A percentile compares a stretch with the other conserved stretches of the same genome.
Conservation (phyloP, 2,113 vertebrate genomes). For the Apistogramma diplotaenia region DNA sequence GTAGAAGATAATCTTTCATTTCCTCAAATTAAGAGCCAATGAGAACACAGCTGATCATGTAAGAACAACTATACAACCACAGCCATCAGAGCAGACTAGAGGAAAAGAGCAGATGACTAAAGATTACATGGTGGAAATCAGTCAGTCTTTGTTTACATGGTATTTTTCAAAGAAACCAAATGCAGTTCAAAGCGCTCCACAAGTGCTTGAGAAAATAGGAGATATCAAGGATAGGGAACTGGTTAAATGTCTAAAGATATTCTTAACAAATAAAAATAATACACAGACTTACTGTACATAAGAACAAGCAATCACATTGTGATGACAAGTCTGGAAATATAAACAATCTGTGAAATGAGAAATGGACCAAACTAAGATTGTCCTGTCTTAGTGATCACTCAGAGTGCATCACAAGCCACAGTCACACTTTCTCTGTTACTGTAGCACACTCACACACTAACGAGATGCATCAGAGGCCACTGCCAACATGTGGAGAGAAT, state of each 20-base stretch:
- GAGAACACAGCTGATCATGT: too few species aligned
- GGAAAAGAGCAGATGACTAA: not conserved
- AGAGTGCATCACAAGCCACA: not conserved
- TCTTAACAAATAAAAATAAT: not conserved
- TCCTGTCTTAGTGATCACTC: not conserved
- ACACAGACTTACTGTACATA: not conserved
- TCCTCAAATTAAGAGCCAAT: too few species aligned
- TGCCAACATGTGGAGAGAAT: too few species aligned
- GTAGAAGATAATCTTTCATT: not conserved
- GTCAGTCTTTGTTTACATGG: too few species aligned
- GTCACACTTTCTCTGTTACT: not conserved
- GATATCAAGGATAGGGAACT: not conserved
- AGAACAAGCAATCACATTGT: not conserved
- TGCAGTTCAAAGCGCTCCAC: not conserved
- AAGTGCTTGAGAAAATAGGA: not conserved
- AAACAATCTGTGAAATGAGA: not conserved
- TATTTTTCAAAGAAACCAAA: not conserved
- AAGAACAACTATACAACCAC: not conserved
- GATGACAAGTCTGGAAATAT: not conserved
- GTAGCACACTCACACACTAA: too few species aligned
- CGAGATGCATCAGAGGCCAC: too few species aligned
- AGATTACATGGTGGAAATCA: not conserved
- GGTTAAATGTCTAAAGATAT: not conserved
- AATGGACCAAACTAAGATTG: not conserved
- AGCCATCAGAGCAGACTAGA: not conserved